Percentiles rank a stretch among this genome's conserved stretches.
These are phyloP conservation scores for Sarcophaga peregrina DNA, from an alignment of 1,140 invertebrate genomes.

Conservation along the genomic window DNA sequence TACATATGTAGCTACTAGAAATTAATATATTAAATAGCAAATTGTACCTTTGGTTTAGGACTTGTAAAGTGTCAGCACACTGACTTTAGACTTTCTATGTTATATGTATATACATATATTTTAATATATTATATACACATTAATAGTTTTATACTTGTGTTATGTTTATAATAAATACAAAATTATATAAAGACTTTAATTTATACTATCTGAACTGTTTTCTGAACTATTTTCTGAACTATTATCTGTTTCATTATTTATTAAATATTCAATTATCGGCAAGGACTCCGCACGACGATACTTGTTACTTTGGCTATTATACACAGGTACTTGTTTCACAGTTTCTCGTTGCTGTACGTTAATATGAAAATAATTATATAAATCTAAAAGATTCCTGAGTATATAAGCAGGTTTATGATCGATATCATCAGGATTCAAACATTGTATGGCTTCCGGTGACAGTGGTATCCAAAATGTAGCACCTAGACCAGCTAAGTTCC, in stretches of 20 bases:
- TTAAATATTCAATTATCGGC: slow-evolving; percentile 61
- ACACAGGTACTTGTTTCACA: slow-evolving; percentile 42
- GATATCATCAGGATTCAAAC: slow-evolving; percentile 52
- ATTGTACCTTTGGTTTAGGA: no score
- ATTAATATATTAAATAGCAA: no score
- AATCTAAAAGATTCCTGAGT: slow-evolving; percentile 58
- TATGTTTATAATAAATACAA: no score
- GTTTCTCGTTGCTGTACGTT: slow-evolving; percentile 42
- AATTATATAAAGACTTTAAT: background rate
- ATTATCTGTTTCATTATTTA: slow-evolving; percentile 62
- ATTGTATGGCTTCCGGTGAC: slow-evolving; percentile 47
- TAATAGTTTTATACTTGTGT: no score
- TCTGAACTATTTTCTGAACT: slow-evolving; percentile 64
- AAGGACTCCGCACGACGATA: slow-evolving; percentile 59
- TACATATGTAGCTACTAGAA: no score
- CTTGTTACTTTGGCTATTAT: slow-evolving; percentile 42
- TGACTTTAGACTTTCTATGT: no score
- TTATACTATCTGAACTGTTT: slow-evolving; percentile 47
- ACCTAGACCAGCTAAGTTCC: slow-evolving; percentile 77
- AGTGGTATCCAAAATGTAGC: slow-evolving; percentile 83
- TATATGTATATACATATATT: no score
- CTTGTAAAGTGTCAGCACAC: no score
- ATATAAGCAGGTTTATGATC: slow-evolving; percentile 56
- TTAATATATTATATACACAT: no score
- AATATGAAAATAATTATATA: slow-evolving; percentile 56